Percentiles rank a stretch among this genome's conserved stretches.
Conservation (phyloP, 2,113 vertebrate species). For the Lucifuga dentata region DNA sequence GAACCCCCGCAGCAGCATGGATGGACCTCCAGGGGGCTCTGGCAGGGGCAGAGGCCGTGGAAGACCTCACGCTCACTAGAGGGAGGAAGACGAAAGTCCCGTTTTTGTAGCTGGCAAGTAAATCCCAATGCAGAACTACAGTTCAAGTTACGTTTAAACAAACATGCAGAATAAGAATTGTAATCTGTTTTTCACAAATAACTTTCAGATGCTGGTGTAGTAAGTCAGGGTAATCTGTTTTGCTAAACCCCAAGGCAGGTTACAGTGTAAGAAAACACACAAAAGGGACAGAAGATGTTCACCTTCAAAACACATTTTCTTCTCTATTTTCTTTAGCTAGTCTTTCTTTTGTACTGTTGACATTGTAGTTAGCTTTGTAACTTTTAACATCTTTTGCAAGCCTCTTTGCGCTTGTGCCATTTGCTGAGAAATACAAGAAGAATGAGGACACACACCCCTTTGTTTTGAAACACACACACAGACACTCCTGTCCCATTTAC, state of each 20-base stretch:
- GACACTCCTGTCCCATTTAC: slow-evolving; percentile 11
- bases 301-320: slow-evolving; percentile 18
- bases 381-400: slow-evolving; percentile 13
- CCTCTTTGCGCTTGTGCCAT: neutral
- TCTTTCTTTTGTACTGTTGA: slow-evolving; percentile 22
- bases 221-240: too few relatives aligned
- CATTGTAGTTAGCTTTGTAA: too few relatives aligned
- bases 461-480: slow-evolving; percentile 11
- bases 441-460: slow-evolving; percentile 6
- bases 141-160: neutral
- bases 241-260: too few relatives aligned
- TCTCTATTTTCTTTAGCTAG: neutral
- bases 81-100: neutral
- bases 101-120: slow-evolving; percentile 23
- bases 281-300: neutral
- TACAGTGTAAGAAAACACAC: slow-evolving; percentile 22
- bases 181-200: neutral
- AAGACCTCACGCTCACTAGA: slow-evolving; percentile 86
- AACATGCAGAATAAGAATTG: neutral
- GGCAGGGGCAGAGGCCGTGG: slow-evolving; percentile 85
- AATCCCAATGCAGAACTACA: slow-evolving; percentile 36
- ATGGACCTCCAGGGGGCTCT: slow-evolving; percentile 70
- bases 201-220: neutral
- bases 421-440: slow-evolving; percentile 16
- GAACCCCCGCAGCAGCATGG: slow-evolving; percentile 89